Conservation (phyloP, 2,797 vertebrate species). For the Varecia variegata region DNA sequence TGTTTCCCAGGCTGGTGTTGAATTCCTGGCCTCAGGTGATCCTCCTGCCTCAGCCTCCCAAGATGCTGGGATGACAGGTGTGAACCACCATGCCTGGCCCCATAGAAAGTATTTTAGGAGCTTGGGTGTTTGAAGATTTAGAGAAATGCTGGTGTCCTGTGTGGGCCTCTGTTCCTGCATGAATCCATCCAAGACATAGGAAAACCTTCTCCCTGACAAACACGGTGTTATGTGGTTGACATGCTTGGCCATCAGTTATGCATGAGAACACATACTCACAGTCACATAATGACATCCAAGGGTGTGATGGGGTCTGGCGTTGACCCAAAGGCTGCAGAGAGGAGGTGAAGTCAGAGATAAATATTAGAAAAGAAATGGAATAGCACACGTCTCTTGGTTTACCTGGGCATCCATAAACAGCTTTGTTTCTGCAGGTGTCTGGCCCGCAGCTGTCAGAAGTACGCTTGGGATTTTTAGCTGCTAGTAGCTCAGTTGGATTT, state of each 20-base stretch:
- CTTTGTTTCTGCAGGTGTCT: not conserved
- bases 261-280: too few relatives aligned
- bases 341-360: not conserved
- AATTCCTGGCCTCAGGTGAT: not conserved
- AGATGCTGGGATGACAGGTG: not conserved
- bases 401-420: not conserved
- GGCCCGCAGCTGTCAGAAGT: too few relatives aligned
- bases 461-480: too few relatives aligned
- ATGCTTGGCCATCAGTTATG: fast-evolving
- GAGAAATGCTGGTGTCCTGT: not conserved
- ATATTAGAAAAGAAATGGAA: not conserved
- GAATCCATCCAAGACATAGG: not conserved
- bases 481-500: too few relatives aligned
- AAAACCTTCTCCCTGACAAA: not conserved
- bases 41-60: not conserved
- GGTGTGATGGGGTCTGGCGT: not conserved
- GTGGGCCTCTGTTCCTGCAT: not conserved
- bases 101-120: not conserved
- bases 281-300: not conserved
- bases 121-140: not conserved
- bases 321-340: not conserved
- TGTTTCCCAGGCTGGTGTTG: not conserved
- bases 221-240: not conserved
- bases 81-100: not conserved
- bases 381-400: not conserved